phyloP scores from a whole-genome alignment of 2,888 invertebrate species.

The Mystacides longicornis region DNA sequence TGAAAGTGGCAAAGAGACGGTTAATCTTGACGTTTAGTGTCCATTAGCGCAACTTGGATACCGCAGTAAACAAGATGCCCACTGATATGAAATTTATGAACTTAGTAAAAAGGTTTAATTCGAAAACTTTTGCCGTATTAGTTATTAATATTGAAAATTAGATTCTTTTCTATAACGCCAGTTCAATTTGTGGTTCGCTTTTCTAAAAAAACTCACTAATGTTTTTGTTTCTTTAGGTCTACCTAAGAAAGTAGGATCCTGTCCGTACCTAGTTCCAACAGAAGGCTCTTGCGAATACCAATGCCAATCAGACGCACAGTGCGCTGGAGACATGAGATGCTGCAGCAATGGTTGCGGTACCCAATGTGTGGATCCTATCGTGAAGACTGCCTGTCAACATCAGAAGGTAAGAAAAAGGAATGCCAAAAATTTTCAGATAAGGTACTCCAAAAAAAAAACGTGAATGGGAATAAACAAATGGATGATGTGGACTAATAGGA shows the following conservation, averaged over 20 bases:
- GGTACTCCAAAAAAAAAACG: no score
- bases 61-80: no score
- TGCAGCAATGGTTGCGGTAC: slow-evolving; percentile 86
- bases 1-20: neutral
- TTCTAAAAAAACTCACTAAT: no score
- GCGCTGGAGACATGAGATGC: slow-evolving; percentile 63
- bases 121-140: no score
- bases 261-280: slow-evolving; percentile 73
- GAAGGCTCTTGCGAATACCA: slow-evolving; percentile 65
- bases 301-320: slow-evolving; percentile 70
- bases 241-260: slow-evolving; percentile 69
- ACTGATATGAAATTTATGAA: no score
- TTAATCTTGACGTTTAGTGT: no score
- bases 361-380: slow-evolving; percentile 64
- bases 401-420: slow-evolving; percentile 32
- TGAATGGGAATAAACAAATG: neutral
- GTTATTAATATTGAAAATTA: neutral
- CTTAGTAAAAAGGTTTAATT: no score
- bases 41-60: no score
- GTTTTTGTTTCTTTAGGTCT: slow-evolving; percentile 39
- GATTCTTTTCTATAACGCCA: neutral
- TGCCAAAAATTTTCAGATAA: no score
- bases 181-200: neutral
- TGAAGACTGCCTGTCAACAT: slow-evolving; percentile 71
- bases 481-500: no score